A percentile compares a stretch with the other conserved stretches of the same genome.
phyloP scores from a whole-genome alignment of 1,140 invertebrate species.

The Caenorhabditis elegans region WBcel235 BX284604.4:8731501-8732000 shows the following conservation, averaged over 20 bases:
- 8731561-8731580: conserved; percentile 32
- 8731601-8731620: conserved; percentile 14
- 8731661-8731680: conserved; percentile 32
- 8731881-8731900: conserved; percentile 61
- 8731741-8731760: too few species aligned
- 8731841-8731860: conserved; percentile 54
- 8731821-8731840: conserved; percentile 57
- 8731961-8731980: conserved; percentile 65
- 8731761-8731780: not conserved
- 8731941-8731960: conserved; percentile 49
- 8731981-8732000: conserved; percentile 64
- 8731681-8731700: conserved; percentile 50
- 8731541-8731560: too few species aligned
- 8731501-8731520: too few species aligned
- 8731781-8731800: conserved; percentile 59
- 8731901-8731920: conserved; percentile 56
- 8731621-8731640: not conserved
- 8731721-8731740: conserved; percentile 54
- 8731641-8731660: conserved; percentile 33
- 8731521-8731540: too few species aligned
- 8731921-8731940: conserved; percentile 56
- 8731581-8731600: conserved; percentile 43
- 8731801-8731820: conserved; percentile 58
- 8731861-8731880: conserved; percentile 63
- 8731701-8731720: conserved; percentile 57